Evolutionary conservation across 2,113 vertebrate genomes (phyloP).

Genomic region (Dasyurus viverrinus): DNA sequence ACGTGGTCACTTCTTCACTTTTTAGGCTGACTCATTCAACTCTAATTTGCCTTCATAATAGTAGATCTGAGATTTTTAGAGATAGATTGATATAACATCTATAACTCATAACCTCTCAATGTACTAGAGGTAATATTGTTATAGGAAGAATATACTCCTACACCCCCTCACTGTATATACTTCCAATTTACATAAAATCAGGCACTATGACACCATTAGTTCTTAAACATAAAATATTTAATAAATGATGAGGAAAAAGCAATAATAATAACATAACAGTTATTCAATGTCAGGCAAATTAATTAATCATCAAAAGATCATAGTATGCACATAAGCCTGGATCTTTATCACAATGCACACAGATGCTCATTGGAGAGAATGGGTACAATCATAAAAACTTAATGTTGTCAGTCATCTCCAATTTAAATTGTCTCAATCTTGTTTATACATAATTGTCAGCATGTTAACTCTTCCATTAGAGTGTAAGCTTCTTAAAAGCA

Average conservation of each 20-base stretch:
- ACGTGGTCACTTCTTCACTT: background rate
- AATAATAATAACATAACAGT: background rate
- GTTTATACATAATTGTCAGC: background rate
- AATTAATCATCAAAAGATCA: background rate
- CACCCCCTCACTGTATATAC: background rate
- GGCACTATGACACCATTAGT: background rate
- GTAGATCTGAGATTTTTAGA: background rate
- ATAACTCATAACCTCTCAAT: background rate
- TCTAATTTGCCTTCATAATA: background rate
- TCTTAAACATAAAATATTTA: background rate
- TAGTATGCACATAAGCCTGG: too few species aligned
- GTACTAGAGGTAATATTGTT: background rate
- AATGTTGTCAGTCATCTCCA: background rate
- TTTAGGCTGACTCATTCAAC: background rate
- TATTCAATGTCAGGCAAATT: background rate
- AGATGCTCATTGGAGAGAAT: background rate
- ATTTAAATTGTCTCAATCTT: background rate
- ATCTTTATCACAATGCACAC: background rate
- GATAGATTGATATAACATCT: background rate
- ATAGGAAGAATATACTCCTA: too few species aligned
- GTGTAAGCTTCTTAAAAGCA: background rate
- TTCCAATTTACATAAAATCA: background rate
- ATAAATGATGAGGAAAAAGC: background rate
- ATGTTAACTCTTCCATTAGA: background rate
- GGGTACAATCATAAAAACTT: background rate